A percentile compares a stretch with the other conserved stretches of the same genome.
Conservation (phyloP, 2,888 invertebrate genomes). For the Orchesella flavescens region DNA sequence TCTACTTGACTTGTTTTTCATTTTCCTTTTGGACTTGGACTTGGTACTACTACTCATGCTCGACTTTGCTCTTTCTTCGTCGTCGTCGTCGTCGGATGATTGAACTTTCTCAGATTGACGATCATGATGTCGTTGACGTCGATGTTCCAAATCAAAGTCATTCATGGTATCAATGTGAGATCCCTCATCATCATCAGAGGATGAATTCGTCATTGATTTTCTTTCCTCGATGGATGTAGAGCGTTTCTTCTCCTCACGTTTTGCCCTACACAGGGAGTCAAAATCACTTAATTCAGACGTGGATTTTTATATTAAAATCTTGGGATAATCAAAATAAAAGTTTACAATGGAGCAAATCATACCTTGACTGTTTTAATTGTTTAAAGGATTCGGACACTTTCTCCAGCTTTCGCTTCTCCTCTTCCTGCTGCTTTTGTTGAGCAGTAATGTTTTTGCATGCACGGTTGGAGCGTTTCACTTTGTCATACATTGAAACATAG, state of each 20-base stretch:
- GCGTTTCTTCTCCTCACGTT: conserved; percentile 90
- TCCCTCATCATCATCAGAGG: conserved; percentile 76
- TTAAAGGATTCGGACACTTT: conserved; percentile 92
- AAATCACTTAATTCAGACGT: background rate
- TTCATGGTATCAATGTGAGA: conserved; percentile 59
- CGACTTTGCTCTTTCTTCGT: conserved; percentile 76
- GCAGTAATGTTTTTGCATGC: conserved; percentile 79
- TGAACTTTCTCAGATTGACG: conserved; percentile 68
- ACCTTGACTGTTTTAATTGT: conserved; percentile 85
- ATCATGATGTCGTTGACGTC: conserved; percentile 73
- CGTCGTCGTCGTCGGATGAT: conserved; percentile 62
- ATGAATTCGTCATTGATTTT: conserved; percentile 77
- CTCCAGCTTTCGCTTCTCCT: conserved; percentile 85
- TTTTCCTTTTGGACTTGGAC: conserved; percentile 62
- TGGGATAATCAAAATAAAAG: too few species aligned
- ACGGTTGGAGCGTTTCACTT: conserved; percentile 90
- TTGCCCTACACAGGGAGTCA: conserved; percentile 78
- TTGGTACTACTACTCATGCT: conserved; percentile 76
- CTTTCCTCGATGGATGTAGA: conserved; percentile 90
- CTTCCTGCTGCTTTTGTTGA: conserved; percentile 89
- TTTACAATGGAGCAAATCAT: background rate
- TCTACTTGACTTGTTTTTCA: conserved; percentile 71
- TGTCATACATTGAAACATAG: conserved; percentile 98
- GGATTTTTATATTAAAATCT: background rate
- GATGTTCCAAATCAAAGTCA: conserved; percentile 45